Evolutionary conservation across 2,113 vertebrate species (phyloP).

Genomic region (Tachycineta bicolor): DNA sequence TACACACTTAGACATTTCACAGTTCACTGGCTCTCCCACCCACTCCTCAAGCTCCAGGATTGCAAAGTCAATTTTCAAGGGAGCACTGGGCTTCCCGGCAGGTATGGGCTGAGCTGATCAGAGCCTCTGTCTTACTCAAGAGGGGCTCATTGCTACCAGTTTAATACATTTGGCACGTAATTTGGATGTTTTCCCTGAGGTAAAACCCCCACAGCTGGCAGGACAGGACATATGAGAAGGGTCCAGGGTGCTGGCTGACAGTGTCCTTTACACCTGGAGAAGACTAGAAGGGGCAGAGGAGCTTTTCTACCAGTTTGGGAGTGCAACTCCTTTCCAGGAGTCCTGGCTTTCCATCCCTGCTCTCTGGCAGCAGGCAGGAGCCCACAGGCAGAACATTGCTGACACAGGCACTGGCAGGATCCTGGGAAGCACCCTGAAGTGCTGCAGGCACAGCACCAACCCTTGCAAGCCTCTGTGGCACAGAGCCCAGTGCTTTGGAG

Average conservation of each 20-base stretch:
- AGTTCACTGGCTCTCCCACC: neutral
- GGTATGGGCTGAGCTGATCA: neutral
- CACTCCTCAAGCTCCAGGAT: neutral
- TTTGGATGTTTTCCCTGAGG: neutral
- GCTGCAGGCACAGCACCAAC: neutral
- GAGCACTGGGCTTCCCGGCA: neutral
- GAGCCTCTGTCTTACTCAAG: neutral
- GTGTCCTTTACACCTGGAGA: neutral
- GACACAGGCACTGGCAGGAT: neutral
- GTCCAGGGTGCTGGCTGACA: neutral
- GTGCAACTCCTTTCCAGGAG: neutral
- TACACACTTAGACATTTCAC: neutral
- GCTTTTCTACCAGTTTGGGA: neutral
- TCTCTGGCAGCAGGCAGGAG: neutral
- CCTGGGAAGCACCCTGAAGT: neutral
- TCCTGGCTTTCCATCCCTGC: neutral
- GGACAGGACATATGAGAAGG: neutral
- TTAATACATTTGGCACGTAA: neutral
- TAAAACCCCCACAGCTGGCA: neutral
- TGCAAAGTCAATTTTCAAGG: neutral
- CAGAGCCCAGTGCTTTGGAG: neutral
- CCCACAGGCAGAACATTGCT: neutral
- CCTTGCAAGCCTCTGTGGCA: neutral
- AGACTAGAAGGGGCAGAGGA: neutral
- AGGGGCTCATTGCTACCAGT: neutral